These are phyloP conservation scores for Hololepta plana DNA, from an alignment of 2,888 invertebrate species.

Conservation along the genomic window DNA sequence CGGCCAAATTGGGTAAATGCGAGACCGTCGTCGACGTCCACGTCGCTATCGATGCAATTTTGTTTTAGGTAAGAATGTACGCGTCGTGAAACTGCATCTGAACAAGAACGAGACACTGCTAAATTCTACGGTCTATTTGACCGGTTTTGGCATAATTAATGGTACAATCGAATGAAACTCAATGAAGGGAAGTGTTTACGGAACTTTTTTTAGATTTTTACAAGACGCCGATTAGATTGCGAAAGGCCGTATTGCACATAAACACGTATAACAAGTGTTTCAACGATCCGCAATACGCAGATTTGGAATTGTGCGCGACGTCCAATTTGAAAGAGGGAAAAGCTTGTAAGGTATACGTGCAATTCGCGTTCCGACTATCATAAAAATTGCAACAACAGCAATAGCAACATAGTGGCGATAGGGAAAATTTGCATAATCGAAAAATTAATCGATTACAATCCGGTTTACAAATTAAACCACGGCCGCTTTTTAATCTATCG, in stretches of 20 bases:
- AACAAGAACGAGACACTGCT: slow-evolving; percentile 19
- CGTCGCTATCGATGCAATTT: not conserved
- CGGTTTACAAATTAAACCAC: too few species aligned
- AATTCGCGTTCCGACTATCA: too few species aligned
- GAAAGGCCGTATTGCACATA: slow-evolving; percentile 21
- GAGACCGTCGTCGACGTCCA: not conserved
- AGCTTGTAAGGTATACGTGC: slow-evolving; percentile 26
- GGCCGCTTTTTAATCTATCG: too few species aligned
- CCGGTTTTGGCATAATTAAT: slow-evolving; percentile 24
- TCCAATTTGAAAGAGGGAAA: slow-evolving; percentile 23
- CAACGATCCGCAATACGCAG: slow-evolving; percentile 12
- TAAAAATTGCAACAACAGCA: too few species aligned
- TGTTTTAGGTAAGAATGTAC: slow-evolving; percentile 15
- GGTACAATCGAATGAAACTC: slow-evolving; percentile 15
- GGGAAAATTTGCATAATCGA: too few species aligned
- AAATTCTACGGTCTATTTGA: slow-evolving; percentile 21
- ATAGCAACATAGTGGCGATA: too few species aligned
- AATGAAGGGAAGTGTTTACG: too few species aligned
- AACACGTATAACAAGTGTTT: slow-evolving; percentile 19
- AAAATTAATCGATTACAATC: too few species aligned
- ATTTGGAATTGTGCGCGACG: slow-evolving; percentile 20
- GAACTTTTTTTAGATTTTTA: slow-evolving; percentile 19
- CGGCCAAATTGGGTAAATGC: slow-evolving; percentile 15
- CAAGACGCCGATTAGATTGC: slow-evolving; percentile 18
- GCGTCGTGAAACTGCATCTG: slow-evolving; percentile 18